Percentiles rank a stretch among this genome's conserved stretches.
phyloP scores from a whole-genome alignment of 2,888 invertebrate genomes.

The Cataglyphis albicans region DNA sequence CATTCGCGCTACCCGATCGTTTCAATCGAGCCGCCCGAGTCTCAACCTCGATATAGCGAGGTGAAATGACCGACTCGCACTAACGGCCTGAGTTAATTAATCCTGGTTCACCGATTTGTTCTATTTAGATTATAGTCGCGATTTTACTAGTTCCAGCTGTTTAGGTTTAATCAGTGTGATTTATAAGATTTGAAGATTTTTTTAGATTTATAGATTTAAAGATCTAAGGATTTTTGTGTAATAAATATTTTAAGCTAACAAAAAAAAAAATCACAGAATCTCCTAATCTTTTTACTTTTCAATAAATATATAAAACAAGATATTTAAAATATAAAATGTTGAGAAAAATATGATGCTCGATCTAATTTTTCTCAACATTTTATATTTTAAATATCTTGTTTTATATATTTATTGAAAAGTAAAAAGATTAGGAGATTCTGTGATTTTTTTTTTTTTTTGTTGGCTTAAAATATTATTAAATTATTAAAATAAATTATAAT shows the following conservation, averaged over 20 bases:
- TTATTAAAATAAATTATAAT: no score
- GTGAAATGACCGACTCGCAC: slow-evolving; percentile 37
- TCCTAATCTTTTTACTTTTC: not conserved
- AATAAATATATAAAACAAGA: not conserved
- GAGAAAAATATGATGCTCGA: not conserved
- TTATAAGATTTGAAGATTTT: not conserved
- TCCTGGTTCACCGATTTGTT: slow-evolving; percentile 27
- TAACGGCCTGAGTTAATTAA: slow-evolving; percentile 40
- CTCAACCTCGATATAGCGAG: slow-evolving; percentile 40
- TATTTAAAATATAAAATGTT: slow-evolving; percentile 12
- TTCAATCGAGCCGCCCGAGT: slow-evolving; percentile 55
- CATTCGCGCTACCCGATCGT: slow-evolving; percentile 50
- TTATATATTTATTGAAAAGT: no score
- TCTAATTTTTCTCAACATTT: no score
- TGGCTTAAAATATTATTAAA: no score
- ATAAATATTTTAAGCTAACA: not conserved
- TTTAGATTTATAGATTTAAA: no score
- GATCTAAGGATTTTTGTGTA: not conserved
- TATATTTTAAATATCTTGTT: no score
- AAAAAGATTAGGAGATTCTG: no score
- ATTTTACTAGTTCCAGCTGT: not conserved
- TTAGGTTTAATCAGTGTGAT: not conserved
- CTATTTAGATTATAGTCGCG: not conserved
- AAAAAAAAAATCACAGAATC: not conserved
- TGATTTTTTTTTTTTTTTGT: no score